These are phyloP conservation scores for Erythrocebus patas DNA, from an alignment of 2,113 vertebrate species.

Conservation along the genomic window DNA sequence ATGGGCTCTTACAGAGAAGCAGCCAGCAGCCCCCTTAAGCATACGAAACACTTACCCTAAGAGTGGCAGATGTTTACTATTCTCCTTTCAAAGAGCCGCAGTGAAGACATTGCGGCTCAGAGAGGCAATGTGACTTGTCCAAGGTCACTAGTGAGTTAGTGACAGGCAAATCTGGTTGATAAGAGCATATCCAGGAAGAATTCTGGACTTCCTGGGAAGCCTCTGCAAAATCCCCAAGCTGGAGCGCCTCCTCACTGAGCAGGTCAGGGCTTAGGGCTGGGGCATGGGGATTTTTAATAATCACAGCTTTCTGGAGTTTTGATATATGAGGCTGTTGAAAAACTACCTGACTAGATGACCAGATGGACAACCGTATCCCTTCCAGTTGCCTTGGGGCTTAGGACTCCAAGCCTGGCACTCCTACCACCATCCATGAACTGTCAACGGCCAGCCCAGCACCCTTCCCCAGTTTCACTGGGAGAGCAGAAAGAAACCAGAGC, in stretches of 20 bases:
- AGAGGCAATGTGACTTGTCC: background rate
- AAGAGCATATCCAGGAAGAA: background rate
- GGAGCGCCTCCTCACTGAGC: background rate
- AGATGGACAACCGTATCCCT: background rate
- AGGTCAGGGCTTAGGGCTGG: background rate
- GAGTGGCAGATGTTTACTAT: background rate
- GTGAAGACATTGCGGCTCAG: background rate
- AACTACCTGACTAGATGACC: background rate
- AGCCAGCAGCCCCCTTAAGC: background rate
- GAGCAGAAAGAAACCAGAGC: background rate
- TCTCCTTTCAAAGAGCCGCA: background rate
- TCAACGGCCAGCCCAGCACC: background rate
- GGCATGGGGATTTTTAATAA: background rate
- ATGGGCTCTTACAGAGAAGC: background rate
- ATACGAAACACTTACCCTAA: accelerated
- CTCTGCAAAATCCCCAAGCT: background rate
- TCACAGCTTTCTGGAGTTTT: background rate
- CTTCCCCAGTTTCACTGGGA: background rate
- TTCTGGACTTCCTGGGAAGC: background rate
- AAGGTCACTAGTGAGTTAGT: background rate
- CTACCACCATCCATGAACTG: background rate
- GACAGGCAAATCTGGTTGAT: background rate
- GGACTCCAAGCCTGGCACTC: background rate
- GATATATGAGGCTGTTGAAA: background rate
- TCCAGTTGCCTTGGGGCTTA: background rate